These are phyloP conservation scores for Pangasius sanitwongsei DNA, from an alignment of 2,797 vertebrate genomes.

Conservation along the genomic window DNA sequence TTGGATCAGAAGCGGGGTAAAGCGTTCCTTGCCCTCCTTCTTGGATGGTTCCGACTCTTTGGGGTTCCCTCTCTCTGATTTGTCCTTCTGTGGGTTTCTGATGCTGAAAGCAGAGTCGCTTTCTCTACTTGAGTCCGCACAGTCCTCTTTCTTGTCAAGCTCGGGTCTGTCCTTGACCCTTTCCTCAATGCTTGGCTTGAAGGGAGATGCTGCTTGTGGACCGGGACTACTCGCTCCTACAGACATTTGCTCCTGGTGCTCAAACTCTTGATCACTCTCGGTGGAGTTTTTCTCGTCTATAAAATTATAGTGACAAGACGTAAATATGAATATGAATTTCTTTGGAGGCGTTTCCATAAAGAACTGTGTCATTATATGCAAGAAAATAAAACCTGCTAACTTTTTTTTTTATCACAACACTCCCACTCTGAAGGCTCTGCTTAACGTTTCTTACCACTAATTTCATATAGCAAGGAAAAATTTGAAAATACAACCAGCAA, in stretches of 20 bases:
- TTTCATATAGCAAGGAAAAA: neutral
- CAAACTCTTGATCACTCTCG: slow-evolving; percentile 81
- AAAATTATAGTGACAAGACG: neutral
- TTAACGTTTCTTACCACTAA: neutral
- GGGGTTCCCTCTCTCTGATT: slow-evolving; percentile 70
- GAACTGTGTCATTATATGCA: neutral
- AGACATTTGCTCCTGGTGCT: slow-evolving; percentile 75
- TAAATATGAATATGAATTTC: neutral
- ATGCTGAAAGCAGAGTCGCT: slow-evolving; percentile 63
- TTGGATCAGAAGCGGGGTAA: slow-evolving; percentile 75
- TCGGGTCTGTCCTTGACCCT: slow-evolving; percentile 68
- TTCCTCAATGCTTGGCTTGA: slow-evolving; percentile 67
- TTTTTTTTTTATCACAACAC: neutral
- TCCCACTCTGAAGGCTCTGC: neutral
- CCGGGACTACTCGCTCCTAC: slow-evolving; percentile 66
- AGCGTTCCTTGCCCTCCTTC: slow-evolving; percentile 73
- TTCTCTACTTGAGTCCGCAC: slow-evolving; percentile 60
- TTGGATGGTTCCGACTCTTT: slow-evolving; percentile 63
- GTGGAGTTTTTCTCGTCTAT: slow-evolving; percentile 78
- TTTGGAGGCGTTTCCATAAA: neutral
- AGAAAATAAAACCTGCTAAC: neutral
- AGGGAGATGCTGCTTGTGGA: slow-evolving; percentile 57
- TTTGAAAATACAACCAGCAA: neutral
- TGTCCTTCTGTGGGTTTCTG: slow-evolving; percentile 77
- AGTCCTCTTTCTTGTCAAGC: slow-evolving; percentile 62